Base-by-base conservation (phyloP, 1,140 invertebrate genomes). In the Drosophila nigromelanica region DNA sequence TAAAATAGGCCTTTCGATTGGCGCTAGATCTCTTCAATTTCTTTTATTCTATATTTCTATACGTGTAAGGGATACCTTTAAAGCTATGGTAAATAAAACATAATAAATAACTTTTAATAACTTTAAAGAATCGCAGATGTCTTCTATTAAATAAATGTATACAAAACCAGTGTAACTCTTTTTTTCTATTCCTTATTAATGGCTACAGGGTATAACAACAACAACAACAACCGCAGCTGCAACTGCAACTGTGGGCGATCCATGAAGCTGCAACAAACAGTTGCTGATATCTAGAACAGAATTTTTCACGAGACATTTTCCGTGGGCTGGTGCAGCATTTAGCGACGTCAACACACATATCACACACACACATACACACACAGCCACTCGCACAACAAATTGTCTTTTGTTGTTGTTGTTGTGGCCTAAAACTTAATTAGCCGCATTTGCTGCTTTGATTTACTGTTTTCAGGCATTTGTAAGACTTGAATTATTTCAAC, bases 241-340 rank as follows among this genome's bases (percentile, higher is more conserved):
- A 62, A 63, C 54, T 68, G 68, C 58, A 61, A n/a, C 56, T 21
- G 76, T 72, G 73, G 73, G 78, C 78, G 78, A 55, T 80, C 72
- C 71, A 80, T 80, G 77, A 63, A 73, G 71, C 71, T 72, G 73
- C 39, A 33, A 18, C 56, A 64, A 33, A 30, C 56, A 64, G 75
- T 33, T 68, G 73, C 56, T 69, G 48, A 71, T 66, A 89, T 89
- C 83, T 87, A 87, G 83, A 87, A 87, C 82, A 87, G 83, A 87
- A 87, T 87, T 82, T 85, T 86, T 85, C 81, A 86, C 66, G 74
- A 86, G 81, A 85, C 81, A 85, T 80, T 85, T 76, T 78, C 67
- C 82, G 82, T 87, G 83, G 82, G 82, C 51, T 78, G 66, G 37
- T 70, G 81, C 78, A 78, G 78, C 74, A 81, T 87, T 85, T 85